Conservation (phyloP, 2,113 vertebrate species). For the Gopherus flavomarginatus region DNA sequence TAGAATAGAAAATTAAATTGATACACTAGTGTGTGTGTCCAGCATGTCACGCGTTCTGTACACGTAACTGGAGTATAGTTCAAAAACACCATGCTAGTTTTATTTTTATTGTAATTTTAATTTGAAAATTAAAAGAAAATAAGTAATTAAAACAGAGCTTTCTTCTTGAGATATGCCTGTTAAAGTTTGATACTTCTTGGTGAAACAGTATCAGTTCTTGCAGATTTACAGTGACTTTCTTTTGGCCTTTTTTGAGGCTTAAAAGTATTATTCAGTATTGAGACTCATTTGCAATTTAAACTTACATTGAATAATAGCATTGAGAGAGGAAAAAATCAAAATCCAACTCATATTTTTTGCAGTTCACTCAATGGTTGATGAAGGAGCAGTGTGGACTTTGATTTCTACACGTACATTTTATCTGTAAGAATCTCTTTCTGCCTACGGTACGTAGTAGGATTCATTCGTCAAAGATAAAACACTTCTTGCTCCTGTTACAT, state of each 20-base stretch:
- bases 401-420: slow-evolving; percentile 24
- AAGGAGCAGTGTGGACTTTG: neutral
- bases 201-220: neutral
- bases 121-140: neutral
- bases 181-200: neutral
- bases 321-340: neutral
- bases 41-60: neutral
- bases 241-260: neutral
- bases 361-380: neutral
- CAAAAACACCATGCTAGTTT: slow-evolving; percentile 1
- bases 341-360: neutral
- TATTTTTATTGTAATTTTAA: slow-evolving; percentile 29
- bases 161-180: neutral
- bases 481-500: slow-evolving; percentile 20
- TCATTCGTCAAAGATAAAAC: slow-evolving; percentile 21
- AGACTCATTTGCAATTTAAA: slow-evolving; percentile 51
- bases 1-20: slow-evolving; percentile 24
- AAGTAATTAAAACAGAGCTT: neutral
- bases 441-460: slow-evolving; percentile 9
- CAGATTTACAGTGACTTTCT: neutral
- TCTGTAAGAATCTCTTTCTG: slow-evolving; percentile 3
- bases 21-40: slow-evolving; percentile 9
- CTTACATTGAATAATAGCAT: neutral
- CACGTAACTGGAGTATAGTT: neutral
- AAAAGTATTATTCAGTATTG: slow-evolving; percentile 8